Conservation (phyloP, 2,113 vertebrate genomes). For the Prolemur simus region DNA sequence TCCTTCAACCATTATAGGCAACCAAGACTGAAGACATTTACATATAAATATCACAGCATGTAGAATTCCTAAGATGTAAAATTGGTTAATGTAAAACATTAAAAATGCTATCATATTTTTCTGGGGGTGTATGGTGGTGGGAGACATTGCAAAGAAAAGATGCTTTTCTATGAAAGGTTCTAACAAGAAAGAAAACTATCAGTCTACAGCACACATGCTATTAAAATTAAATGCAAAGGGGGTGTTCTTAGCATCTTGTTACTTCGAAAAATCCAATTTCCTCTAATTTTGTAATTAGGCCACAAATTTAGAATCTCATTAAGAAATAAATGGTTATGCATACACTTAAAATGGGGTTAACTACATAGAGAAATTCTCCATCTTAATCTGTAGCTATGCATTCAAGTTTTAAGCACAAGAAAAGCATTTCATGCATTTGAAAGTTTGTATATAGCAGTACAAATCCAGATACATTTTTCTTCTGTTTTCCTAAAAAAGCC, state of each 20-base stretch:
- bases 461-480: background rate
- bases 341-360: conserved; percentile 44
- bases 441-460: background rate
- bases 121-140: background rate
- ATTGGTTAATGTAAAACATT: background rate
- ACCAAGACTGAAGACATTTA: conserved; percentile 13
- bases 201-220: background rate
- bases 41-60: conserved; percentile 20
- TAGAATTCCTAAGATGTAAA: background rate
- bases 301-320: conserved; percentile 57
- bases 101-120: conserved; percentile 6
- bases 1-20: background rate
- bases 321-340: conserved; percentile 53
- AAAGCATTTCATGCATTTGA: background rate
- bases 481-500: background rate
- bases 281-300: conserved; percentile 51
- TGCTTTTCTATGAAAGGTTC: conserved; percentile 1
- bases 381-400: background rate
- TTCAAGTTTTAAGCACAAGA: background rate
- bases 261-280: conserved; percentile 52
- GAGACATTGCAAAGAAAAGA: background rate
- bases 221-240: conserved; percentile 47
- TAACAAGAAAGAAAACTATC: background rate
- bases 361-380: background rate
- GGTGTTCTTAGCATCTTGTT: conserved; percentile 25